phyloP scores from a whole-genome alignment of 1,140 invertebrate genomes.

The Brachionus plicatilis region DNA sequence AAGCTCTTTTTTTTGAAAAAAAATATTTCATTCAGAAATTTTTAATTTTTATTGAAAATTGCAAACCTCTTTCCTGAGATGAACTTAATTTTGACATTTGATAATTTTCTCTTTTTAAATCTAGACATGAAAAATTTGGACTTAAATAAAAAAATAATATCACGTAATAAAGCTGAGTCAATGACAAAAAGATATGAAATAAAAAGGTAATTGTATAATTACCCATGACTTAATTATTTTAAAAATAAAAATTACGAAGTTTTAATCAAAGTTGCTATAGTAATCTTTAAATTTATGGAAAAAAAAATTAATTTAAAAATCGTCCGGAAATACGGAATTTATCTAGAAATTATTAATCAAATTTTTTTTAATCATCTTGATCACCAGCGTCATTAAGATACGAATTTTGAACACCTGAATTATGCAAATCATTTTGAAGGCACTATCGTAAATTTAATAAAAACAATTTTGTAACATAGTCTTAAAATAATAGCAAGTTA shows the following conservation, averaged over 20 bases:
- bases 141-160: neutral
- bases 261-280: too few species aligned
- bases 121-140: neutral
- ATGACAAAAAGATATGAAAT: neutral
- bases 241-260: neutral
- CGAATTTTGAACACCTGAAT: too few species aligned
- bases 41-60: neutral
- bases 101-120: neutral
- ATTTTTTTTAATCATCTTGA: neutral
- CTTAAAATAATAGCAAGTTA: too few species aligned
- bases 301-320: neutral
- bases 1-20: slow-evolving; percentile 3
- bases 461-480: too few species aligned
- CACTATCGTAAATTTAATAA: too few species aligned
- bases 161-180: neutral
- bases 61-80: slow-evolving; percentile 8
- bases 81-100: neutral
- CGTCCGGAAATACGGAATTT: neutral
- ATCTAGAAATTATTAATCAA: neutral
- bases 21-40: neutral
- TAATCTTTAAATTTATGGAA: neutral
- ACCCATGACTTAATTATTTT: neutral
- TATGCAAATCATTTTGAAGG: too few species aligned
- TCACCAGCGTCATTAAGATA: too few species aligned
- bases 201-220: neutral